These are phyloP conservation scores for Dipodomys merriami DNA, from an alignment of 2,113 vertebrate genomes.

Conservation along the genomic window DNA sequence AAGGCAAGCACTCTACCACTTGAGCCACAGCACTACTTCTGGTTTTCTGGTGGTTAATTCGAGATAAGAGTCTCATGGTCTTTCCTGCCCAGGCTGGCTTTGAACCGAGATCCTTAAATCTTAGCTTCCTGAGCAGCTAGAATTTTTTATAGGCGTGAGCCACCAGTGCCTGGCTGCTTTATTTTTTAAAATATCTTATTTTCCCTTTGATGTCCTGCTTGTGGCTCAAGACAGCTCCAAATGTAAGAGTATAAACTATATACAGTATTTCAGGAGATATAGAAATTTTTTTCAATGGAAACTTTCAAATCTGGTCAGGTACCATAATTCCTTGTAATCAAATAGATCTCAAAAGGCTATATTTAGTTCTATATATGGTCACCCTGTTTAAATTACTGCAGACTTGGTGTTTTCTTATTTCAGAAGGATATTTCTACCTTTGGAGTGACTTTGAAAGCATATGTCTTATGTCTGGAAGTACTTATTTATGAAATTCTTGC, in stretches of 20 bases:
- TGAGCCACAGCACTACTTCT: too few species aligned
- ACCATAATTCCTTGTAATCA: slow-evolving; percentile 26
- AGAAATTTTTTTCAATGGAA: slow-evolving; percentile 29
- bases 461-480: background rate
- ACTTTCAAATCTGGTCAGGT: slow-evolving; percentile 59
- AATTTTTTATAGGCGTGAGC: too few species aligned
- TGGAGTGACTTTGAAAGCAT: background rate
- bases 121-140: too few species aligned
- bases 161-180: too few species aligned
- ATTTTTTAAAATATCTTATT: background rate
- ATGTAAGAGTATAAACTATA: background rate
- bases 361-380: slow-evolving; percentile 63
- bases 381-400: slow-evolving; percentile 59
- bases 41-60: too few species aligned
- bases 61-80: too few species aligned
- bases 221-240: background rate
- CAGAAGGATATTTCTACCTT: slow-evolving; percentile 1
- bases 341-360: slow-evolving; percentile 47
- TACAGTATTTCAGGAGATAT: background rate
- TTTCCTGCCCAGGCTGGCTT: too few species aligned
- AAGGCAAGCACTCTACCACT: too few species aligned
- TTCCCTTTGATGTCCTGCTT: slow-evolving; percentile 32
- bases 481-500: background rate
- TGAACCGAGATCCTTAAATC: too few species aligned
- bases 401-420: slow-evolving; percentile 43